phyloP scores from a whole-genome alignment of 1,140 invertebrate species.

The Palaemon carinicauda region DNA sequence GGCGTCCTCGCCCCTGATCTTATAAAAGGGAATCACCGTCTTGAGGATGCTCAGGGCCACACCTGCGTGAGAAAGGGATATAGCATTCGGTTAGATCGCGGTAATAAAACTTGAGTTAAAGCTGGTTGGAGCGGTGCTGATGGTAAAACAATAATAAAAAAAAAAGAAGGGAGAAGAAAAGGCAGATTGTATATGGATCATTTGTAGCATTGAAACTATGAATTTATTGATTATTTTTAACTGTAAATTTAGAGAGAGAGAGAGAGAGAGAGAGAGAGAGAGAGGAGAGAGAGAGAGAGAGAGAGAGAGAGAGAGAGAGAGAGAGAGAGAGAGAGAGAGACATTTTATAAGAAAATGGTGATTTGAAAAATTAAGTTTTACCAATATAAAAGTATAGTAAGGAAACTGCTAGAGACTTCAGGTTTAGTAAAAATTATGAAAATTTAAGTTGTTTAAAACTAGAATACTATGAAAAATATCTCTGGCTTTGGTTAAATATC shows the following conservation, averaged over 20 bases:
- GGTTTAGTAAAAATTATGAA: no score
- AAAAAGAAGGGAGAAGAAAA: neutral
- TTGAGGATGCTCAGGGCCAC: slow-evolving; percentile 70
- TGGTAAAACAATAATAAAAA: neutral
- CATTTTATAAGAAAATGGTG: no score
- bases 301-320: no score
- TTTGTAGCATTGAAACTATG: neutral
- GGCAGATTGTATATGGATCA: neutral
- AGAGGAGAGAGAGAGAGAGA: neutral
- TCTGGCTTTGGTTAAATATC: no score
- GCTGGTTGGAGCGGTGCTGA: neutral
- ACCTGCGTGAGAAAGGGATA: neutral
- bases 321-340: no score
- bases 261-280: neutral
- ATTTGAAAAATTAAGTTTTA: no score
- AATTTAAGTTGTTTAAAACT: no score
- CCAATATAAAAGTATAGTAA: no score
- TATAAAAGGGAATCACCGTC: slow-evolving; percentile 75
- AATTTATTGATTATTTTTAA: neutral
- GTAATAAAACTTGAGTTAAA: no score
- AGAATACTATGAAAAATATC: no score
- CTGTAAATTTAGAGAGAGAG: neutral
- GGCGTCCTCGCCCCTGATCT: slow-evolving; percentile 74
- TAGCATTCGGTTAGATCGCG: neutral
- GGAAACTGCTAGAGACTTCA: no score